These are phyloP conservation scores for Matsumyia berberina DNA, from an alignment of 2,888 invertebrate genomes.

Conservation along the genomic window DNA sequence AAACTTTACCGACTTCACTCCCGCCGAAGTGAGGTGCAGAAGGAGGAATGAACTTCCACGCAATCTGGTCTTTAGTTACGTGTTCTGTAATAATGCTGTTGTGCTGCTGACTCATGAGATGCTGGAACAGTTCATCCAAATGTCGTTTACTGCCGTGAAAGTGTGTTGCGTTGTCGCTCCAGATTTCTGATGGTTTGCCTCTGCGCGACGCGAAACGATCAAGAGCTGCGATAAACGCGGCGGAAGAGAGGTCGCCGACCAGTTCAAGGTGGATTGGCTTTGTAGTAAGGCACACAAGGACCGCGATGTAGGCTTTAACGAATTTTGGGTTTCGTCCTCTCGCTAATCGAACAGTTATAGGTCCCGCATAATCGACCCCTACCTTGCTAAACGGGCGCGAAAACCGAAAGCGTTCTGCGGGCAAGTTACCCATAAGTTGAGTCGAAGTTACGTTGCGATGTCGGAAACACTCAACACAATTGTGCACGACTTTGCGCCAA, in stretches of 20 bases:
- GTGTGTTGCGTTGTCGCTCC: slow-evolving; percentile 32
- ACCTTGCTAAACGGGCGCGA: neutral
- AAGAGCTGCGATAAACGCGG: slow-evolving; percentile 14
- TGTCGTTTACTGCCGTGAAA: slow-evolving; percentile 15
- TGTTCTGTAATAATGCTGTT: slow-evolving; percentile 5
- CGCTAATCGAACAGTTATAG: too few species aligned
- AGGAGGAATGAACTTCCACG: slow-evolving; percentile 33
- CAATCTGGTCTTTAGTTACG: slow-evolving; percentile 6
- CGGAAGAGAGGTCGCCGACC: slow-evolving; percentile 3
- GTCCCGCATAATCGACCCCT: neutral
- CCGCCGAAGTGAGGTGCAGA: slow-evolving; percentile 22
- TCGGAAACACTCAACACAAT: neutral
- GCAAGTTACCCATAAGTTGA: neutral
- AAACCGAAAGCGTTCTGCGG: neutral
- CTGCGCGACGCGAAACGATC: slow-evolving; percentile 12
- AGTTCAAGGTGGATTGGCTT: slow-evolving; percentile 29
- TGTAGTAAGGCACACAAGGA: slow-evolving; percentile 20
- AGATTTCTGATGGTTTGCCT: slow-evolving; percentile 9
- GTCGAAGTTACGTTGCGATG: neutral
- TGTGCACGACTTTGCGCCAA: neutral
- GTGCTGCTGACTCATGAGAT: neutral
- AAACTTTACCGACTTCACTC: neutral
- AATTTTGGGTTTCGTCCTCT: too few species aligned
- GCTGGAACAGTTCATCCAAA: slow-evolving; percentile 4
- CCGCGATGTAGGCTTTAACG: slow-evolving; percentile 16